Evolutionary conservation across 2,797 vertebrate species (phyloP), one percentile per base, ranked within the genome.

Genomic region (Platyrinchus mystaceus): DNA sequence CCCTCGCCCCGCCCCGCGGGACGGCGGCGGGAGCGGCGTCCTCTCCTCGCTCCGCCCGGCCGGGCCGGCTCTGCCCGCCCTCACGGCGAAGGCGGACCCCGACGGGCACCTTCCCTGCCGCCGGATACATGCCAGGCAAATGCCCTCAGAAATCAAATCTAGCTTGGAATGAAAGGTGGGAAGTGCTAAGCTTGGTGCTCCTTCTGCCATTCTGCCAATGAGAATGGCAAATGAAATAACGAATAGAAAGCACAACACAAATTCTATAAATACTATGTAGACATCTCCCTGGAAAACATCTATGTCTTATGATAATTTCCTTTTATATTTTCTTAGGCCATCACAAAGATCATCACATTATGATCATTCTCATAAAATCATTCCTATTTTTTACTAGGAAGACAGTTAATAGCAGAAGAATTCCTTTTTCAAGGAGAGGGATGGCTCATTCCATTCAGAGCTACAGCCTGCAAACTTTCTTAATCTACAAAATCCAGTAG

Each of bases 61-160:
- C 24, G 14, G 8, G 47, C 24, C 8, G 9, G 49, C 49, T 17
- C 49, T 7, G 50, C 28, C 20, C 39, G 28, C 39, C 39, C 10
- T n/a, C 39, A 17, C 10, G 14, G 60, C 19, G 14, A 16, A 4
- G 9, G 28, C 39, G 9, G 20, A 4, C 9, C 14, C 7, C 23
- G 15, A 12, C 3, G 3, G 2, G 7, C 5, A 5, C 27, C 9
- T 7, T 6, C 18, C 1, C 6, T 3, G 21, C 11, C 6, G 8
- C 21, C 3, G 8, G 20, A 52, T 17, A 23, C 36, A 19, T 76
- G 52, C 19, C 41, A 83, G 47, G 21, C 2, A 0, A 34, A 64
- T 43, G 34, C 34, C 39, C 23, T 44, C 30, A 58, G 30, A 84
- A 82, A 50, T 67, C 52, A 67, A 77, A 82, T 70, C 10, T 10